Evolutionary conservation across 1,140 invertebrate species (phyloP), one percentile per base, ranked within the genome.

Genomic region (Drosophila subpulchrella): DNA sequence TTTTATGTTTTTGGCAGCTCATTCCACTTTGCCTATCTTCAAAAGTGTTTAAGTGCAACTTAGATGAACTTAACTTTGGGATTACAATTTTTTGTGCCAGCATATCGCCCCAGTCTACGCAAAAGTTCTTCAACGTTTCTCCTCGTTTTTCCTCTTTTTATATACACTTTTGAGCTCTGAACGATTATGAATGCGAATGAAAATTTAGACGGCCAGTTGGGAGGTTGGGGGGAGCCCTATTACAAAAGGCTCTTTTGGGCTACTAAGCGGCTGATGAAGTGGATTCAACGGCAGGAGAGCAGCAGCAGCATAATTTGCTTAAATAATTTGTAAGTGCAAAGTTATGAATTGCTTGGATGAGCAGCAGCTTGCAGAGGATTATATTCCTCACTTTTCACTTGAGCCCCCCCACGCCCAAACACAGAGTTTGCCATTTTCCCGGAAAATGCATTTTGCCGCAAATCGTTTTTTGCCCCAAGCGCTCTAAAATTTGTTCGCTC

Each of bases 271-370:
- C 75, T 77, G 75, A 76, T 77, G 63, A 77, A 77, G 75, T 77
- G 59, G 74, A 48, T 48, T 70, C 62, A 41, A 32, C 34, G 38
- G 32, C 48, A 27, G 24, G 20, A 34, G 46, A 32, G 44, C 15
- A 30, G 42, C 44, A 41, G 36, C 30, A 11, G 56, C 56, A 77
- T 77, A 77, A 77, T 77, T 77, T 77, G 74, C 75, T 77, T 77
- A 77, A 77, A 77, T 77, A 77, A 77, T 77, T 77, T 77, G 74
- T 70, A 77, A 77, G 74, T 76, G 74, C 74, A 77, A 77, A 77
- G 74, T 77, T 77, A 77, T 76, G 74, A 76, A 76, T 76, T 76
- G 74, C 74, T 76, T 39, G 63, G 63, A 53, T 74, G 59, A 63
- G 58, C 42, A 41, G 42, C 53, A 75, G 47, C 39, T 68, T 38